Evolutionary conservation across 2,113 vertebrate species (phyloP).

Genomic region (Hemichromis elongatus): DNA sequence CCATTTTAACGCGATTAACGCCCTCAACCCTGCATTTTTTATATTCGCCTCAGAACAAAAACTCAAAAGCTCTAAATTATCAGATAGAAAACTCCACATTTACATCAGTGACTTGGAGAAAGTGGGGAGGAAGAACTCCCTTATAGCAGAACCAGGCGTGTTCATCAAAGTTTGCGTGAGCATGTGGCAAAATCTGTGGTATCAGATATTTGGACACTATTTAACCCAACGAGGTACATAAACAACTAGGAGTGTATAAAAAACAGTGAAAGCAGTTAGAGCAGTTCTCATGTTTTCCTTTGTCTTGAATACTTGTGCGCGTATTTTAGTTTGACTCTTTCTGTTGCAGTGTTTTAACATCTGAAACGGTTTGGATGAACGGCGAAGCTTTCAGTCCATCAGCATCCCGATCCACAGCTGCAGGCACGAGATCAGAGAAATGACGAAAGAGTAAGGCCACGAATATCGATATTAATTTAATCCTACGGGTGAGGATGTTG

Average conservation of each 20-base stretch:
- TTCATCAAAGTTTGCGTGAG: background rate
- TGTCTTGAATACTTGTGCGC: rapidly evolving
- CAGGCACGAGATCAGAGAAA: background rate
- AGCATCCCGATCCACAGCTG: background rate
- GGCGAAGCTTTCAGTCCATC: background rate
- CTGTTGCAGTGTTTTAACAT: background rate
- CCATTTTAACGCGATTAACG: too few relatives aligned
- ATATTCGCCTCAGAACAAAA: background rate
- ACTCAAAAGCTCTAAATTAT: background rate
- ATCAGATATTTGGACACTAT: background rate
- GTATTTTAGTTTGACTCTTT: background rate
- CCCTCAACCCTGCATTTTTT: too few relatives aligned
- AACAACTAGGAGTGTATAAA: too few relatives aligned
- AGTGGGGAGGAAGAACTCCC: background rate
- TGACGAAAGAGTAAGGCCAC: rapidly evolving
- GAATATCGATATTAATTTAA: background rate
- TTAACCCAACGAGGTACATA: background rate
- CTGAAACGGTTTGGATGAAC: background rate
- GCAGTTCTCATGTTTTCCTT: background rate
- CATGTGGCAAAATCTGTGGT: background rate
- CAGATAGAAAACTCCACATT: background rate
- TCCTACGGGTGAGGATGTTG: background rate
- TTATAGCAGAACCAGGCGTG: background rate
- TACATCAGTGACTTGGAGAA: background rate
- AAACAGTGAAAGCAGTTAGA: too few relatives aligned